phyloP scores from a whole-genome alignment of 1,140 invertebrate genomes.

The Sinella curviseta region DNA sequence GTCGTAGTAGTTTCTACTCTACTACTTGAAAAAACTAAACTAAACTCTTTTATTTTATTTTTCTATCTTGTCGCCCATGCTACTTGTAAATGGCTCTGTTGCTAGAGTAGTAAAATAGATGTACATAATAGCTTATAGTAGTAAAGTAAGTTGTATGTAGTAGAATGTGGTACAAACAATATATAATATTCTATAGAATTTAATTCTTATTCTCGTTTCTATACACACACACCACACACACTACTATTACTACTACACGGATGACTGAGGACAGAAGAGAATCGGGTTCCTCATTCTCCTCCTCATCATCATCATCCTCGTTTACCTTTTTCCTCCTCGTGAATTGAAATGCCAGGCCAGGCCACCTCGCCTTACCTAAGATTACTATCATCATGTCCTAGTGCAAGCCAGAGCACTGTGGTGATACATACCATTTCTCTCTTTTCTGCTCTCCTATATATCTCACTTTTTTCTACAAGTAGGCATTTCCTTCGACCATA shows the following conservation, averaged over 20 bases:
- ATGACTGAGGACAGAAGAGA: slow-evolving; percentile 15
- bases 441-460: too few species aligned
- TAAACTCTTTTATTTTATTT: too few species aligned
- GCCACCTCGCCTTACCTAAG: slow-evolving; percentile 19
- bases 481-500: too few species aligned
- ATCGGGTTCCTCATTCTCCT: slow-evolving; percentile 14
- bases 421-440: too few species aligned
- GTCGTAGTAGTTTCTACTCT: background rate
- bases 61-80: too few species aligned
- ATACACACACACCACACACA: background rate
- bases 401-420: background rate
- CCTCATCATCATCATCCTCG: background rate
- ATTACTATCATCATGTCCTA: slow-evolving; percentile 4
- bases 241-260: background rate
- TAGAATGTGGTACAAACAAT: background rate
- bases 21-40: too few species aligned
- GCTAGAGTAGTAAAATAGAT: background rate
- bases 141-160: background rate
- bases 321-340: slow-evolving; percentile 18
- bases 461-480: too few species aligned
- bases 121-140: background rate
- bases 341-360: slow-evolving; percentile 21
- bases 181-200: slow-evolving; percentile 11
- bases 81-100: too few species aligned
- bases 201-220: too few species aligned